Evolutionary conservation across 2,888 invertebrate species (phyloP), one percentile per base, ranked within the genome.

Genomic region (Caenorhabditis sinica): DNA sequence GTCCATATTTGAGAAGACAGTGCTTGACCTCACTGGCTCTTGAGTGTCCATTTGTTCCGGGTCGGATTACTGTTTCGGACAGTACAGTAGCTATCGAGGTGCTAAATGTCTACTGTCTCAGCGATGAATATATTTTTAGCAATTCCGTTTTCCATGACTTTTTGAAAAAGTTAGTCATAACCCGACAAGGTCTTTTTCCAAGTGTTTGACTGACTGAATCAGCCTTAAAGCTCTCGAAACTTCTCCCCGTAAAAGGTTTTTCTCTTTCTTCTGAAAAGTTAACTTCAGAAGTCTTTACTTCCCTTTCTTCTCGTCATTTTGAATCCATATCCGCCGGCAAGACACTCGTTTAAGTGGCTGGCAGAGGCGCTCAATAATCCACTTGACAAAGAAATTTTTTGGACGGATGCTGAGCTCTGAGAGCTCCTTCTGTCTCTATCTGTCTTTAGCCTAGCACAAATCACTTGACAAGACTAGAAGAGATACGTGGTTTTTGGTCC

Each of bases 311-410:
- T 20, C 49, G 51, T 63, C 61, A 61, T 65, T 74, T 40, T 23
- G n/a, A 53, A 75, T 75, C 65, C 75, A 75, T 65, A 75, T 75
- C 65, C 61, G 75, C 65, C 69, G 69, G 56, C 75, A 56, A 65
- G 56, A 75, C 75, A 75, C 65, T 66, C 75, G 75, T 66, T 75
- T 75, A 66, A 75, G 75, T 75, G 75, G 75, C 45, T 60, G 60
- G 72, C 65, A 66, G 65, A 56, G 75, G 75, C 74, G 74, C 74
- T 74, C 74, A 74, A 74, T 74, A 74, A 74, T 74, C 75, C 75
- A 75, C 75, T 75, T 75, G 75, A 75, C 75, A 66, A 75, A 66
- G 65, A 66, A 66, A 75, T 75, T 75, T 74, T 75, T 75, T 65
- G 75, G 75, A 75, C 65, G 69, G 69, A 69, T 69, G 56, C 69